These are phyloP conservation scores for Agrilus biguttatus DNA, from an alignment of 2,888 invertebrate species.

Conservation along the genomic window DNA sequence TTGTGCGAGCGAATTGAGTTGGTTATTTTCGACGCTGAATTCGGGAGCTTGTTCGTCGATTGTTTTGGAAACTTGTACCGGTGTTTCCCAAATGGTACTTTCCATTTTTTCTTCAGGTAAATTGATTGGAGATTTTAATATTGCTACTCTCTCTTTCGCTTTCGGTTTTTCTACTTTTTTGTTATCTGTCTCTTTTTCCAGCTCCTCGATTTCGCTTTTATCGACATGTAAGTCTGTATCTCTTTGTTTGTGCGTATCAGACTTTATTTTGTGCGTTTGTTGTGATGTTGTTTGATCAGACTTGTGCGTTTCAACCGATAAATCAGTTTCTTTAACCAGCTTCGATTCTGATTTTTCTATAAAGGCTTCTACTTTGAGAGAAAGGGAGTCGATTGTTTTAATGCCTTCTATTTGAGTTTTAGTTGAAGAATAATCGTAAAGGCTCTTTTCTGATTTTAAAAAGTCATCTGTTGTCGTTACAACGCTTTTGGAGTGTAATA, in stretches of 20 bases:
- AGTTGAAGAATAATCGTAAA: too few species aligned
- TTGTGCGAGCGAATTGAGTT: slow-evolving; percentile 23
- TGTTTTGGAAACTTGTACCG: slow-evolving; percentile 28
- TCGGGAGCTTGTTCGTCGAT: slow-evolving; percentile 27
- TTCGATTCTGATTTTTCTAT: neutral
- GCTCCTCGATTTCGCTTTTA: slow-evolving; percentile 35
- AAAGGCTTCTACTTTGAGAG: neutral
- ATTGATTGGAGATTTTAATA: slow-evolving; percentile 21
- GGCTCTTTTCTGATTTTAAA: too few species aligned
- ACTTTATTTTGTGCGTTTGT: too few species aligned
- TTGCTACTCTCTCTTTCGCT: neutral
- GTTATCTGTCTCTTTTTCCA: slow-evolving; percentile 32
- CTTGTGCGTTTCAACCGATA: too few species aligned
- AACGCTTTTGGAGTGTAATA: neutral
- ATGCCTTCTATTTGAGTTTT: too few species aligned
- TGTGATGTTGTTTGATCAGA: too few species aligned
- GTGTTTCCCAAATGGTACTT: slow-evolving; percentile 37
- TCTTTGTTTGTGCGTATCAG: too few species aligned
- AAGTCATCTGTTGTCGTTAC: too few species aligned
- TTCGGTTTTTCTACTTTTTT: slow-evolving; percentile 19
- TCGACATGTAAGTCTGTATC: slow-evolving; percentile 34
- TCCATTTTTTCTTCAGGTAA: slow-evolving; percentile 34
- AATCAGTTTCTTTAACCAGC: neutral
- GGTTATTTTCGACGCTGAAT: slow-evolving; percentile 24
- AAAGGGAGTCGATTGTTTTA: too few species aligned